A percentile compares a stretch with the other conserved stretches of the same genome.
Conservation (phyloP, 2,888 invertebrate species). For the Orthonevra nobilis region DNA sequence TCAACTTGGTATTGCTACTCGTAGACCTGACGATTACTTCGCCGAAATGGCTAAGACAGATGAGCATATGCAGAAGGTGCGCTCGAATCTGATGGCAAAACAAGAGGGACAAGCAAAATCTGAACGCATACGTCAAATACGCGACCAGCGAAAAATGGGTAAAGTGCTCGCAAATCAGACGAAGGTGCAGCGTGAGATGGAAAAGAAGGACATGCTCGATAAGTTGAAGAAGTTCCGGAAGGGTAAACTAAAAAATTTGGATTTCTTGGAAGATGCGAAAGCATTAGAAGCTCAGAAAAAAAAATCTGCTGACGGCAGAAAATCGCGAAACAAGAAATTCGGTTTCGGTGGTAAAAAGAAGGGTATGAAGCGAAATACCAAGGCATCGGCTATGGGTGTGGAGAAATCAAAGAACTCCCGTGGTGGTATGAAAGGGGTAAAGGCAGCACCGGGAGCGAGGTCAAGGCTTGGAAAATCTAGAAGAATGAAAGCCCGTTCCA, state of each 20-base stretch:
- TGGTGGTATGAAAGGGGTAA: slow-evolving; percentile 73
- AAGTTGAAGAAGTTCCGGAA: slow-evolving; percentile 96
- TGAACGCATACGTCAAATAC: slow-evolving; percentile 93
- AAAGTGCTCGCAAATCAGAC: slow-evolving; percentile 93
- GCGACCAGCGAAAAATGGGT: slow-evolving; percentile 95
- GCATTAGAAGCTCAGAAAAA: slow-evolving; percentile 77
- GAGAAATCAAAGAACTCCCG: slow-evolving; percentile 75
- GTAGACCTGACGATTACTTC: slow-evolving; percentile 96
- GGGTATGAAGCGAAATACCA: slow-evolving; percentile 92
- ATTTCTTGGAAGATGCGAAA: slow-evolving; percentile 88
- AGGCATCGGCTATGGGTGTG: slow-evolving; percentile 83
- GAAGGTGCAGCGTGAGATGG: slow-evolving; percentile 90
- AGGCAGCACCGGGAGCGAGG: slow-evolving; percentile 77
- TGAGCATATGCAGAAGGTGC: slow-evolving; percentile 97
- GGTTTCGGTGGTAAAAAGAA: slow-evolving; percentile 98
- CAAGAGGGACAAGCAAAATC: slow-evolving; percentile 92
- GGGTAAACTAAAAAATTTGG: slow-evolving; percentile 89
- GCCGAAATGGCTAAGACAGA: slow-evolving; percentile 99
- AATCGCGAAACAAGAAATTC: slow-evolving; percentile 90
- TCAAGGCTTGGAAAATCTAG: slow-evolving; percentile 83
- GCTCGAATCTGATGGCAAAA: slow-evolving; percentile 90
- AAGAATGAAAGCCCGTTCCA: slow-evolving; percentile 77
- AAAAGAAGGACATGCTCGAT: slow-evolving; percentile 94
- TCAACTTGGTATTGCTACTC: slow-evolving; percentile 87
- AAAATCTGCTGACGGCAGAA: slow-evolving; percentile 81